Evolutionary conservation across 2,113 vertebrate species (phyloP), one percentile per base, ranked within the genome.

Genomic region (Hydrochoerus hydrochaeris): DNA sequence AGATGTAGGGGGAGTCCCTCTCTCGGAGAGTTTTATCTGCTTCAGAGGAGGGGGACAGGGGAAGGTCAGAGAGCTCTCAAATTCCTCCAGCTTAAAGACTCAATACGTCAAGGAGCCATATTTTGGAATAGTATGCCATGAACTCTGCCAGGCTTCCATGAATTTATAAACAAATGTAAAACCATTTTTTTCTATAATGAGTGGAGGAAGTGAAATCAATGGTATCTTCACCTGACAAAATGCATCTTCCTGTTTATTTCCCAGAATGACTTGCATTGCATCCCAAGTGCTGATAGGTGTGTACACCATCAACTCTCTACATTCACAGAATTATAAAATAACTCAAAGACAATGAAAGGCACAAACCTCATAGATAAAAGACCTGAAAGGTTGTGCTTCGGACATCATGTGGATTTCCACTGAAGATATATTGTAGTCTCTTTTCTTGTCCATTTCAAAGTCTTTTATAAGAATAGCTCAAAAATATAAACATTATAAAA

Each of bases 311-410:
- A 54, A 85, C 62, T 69, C 30, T 58, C 85, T 65, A 60, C 35
- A 69, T 75, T 92, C 92, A 87, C 41, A 77, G 91, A 81, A 4
- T 60, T 92, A 84, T 96, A 88, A 94, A 95, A 85, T 52, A 95
- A 69, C 75, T 95, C 49, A 82, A 88, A 83, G 38, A 86, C n/a
- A 30, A 69, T 69, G 41, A 81, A 58, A 93, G 52, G 35, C n/a
- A 0, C 9, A 84, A 83, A 88, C 9, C 41, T 41, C n/a, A 35
- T 69, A 69, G 92, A 49, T 95, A 62, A 92, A 87, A 91, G 49
- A 73, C 80, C 67, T 93, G 77, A n/a, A 52, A 65, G 78, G 24
- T 19, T 46, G 19, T 57, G 58, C 58, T 90, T 73, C 49, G 20
- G 32, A 77, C 49, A 93, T 62, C 58, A 57, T 62, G 30, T 3